These are phyloP conservation scores for Choristoneura rosaceana DNA, from an alignment of 2,888 invertebrate species.

Conservation along the genomic window DNA sequence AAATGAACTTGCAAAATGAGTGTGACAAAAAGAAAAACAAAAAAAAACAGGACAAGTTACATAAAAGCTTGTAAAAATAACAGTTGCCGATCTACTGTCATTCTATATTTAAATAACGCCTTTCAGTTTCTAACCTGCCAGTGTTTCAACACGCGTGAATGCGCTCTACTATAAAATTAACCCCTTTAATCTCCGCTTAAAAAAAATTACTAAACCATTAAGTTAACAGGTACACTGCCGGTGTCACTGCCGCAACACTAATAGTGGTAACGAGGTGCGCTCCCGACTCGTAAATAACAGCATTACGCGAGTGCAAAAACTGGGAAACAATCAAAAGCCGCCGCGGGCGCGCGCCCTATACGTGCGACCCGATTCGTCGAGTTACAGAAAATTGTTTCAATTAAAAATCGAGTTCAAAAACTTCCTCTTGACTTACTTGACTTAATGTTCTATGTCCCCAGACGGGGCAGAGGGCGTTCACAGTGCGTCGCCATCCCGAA, in stretches of 20 bases:
- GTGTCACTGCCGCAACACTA: slow-evolving; percentile 26
- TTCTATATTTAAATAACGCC: too few species aligned
- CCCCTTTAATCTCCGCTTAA: neutral
- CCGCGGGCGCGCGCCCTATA: slow-evolving; percentile 23
- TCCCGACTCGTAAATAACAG: slow-evolving; percentile 35
- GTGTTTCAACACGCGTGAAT: too few species aligned
- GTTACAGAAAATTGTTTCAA: neutral
- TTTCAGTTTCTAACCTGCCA: too few species aligned
- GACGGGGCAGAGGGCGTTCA: too few species aligned
- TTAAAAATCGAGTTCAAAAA: neutral
- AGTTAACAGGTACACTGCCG: neutral
- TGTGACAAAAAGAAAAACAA: too few species aligned
- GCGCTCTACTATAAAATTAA: neutral
- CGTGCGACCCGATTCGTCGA: slow-evolving; percentile 14
- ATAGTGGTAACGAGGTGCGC: slow-evolving; percentile 32
- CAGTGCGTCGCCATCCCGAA: too few species aligned
- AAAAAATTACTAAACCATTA: neutral
- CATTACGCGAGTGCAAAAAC: slow-evolving; percentile 36
- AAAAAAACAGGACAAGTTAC: too few species aligned
- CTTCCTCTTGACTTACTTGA: neutral
- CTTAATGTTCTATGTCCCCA: too few species aligned
- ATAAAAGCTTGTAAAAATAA: too few species aligned
- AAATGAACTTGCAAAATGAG: too few species aligned
- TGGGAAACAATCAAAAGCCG: slow-evolving; percentile 41
- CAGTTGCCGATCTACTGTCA: too few species aligned